Evolutionary conservation across 2,113 vertebrate species (phyloP), one percentile per base, ranked within the genome.

Genomic region (Phyllostomus hastatus): DNA sequence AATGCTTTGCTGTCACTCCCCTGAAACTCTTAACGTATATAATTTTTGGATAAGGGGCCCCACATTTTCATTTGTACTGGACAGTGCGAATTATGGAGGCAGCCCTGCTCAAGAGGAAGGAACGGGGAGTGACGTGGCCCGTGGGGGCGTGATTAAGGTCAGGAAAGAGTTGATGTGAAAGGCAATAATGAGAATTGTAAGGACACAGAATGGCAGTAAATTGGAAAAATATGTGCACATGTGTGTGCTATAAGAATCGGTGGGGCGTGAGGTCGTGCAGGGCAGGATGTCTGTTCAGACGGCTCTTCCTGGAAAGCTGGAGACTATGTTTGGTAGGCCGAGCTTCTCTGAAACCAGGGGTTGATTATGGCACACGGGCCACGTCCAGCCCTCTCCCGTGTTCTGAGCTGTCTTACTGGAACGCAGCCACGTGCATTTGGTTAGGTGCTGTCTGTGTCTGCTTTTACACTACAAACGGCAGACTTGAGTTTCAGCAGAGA

Each of bases 301-400:
- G 69, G 19, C 41, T 85, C 54, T 90, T 88, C 81, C 91, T 88
- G 50, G 72, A 94, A 96, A 35, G 10, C 52, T 7, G 26, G 41
- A 38, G 57, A 19, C 61, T n/a, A 1, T 83, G 35, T 59, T 28
- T 84, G 31, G 50, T 20, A 75, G 38, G 20, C 85, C 15, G 38
- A 52, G 46, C 64, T 52, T 64, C 59, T 73, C 52, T 57, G 69
- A 64, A 69, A 3, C 17, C 41, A 41, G n/a, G 31, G 50, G 4
- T 28, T 59, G 57, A 1, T 3, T 2, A 7, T 3, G 28, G 33
- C 43, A 24, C 46, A 6, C 7, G 2, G 90, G n/a, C 28, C 66
- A 66, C 7, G 33, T 46, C 28, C 22, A 38, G 54, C 78, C 48
- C 7, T 2, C 14, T 57, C 50, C 59, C 57, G 35, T n/a, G 57